These are phyloP conservation scores for Vulpes lagopus DNA, from an alignment of 2,113 vertebrate species.

Conservation along the genomic window DNA sequence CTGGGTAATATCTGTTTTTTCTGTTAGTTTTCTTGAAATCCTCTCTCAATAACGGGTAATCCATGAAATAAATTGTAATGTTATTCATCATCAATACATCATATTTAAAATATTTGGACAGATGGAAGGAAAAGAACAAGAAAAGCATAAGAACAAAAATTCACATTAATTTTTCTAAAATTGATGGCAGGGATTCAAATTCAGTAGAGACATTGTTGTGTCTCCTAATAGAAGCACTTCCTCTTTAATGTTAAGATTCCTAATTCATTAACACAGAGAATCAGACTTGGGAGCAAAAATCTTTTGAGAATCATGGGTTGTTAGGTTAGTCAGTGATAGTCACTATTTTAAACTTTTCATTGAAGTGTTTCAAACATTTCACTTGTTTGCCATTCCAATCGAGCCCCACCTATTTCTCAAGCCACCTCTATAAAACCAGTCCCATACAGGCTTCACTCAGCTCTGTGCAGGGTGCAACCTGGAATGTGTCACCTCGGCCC, in stretches of 20 bases:
- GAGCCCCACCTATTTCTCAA: neutral
- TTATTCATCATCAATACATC: neutral
- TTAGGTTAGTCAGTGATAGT: neutral
- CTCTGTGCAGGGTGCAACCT: neutral
- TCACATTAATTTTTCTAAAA: constrained; percentile 16
- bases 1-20: neutral
- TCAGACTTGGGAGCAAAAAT: neutral
- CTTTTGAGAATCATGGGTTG: neutral
- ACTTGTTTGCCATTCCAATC: neutral
- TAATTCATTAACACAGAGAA: neutral
- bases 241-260: neutral
- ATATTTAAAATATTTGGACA: neutral
- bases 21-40: neutral
- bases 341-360: neutral
- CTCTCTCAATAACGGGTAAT: neutral
- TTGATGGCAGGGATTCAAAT: neutral
- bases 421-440: neutral
- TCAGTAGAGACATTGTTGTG: neutral
- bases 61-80: neutral
- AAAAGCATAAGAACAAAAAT: neutral
- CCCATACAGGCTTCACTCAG: neutral
- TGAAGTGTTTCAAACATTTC: neutral
- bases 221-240: neutral
- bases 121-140: neutral
- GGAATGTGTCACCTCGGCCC: neutral